These are phyloP conservation scores for Hypothenemus hampei DNA, from an alignment of 1,140 invertebrate species.

Conservation along the genomic window DNA sequence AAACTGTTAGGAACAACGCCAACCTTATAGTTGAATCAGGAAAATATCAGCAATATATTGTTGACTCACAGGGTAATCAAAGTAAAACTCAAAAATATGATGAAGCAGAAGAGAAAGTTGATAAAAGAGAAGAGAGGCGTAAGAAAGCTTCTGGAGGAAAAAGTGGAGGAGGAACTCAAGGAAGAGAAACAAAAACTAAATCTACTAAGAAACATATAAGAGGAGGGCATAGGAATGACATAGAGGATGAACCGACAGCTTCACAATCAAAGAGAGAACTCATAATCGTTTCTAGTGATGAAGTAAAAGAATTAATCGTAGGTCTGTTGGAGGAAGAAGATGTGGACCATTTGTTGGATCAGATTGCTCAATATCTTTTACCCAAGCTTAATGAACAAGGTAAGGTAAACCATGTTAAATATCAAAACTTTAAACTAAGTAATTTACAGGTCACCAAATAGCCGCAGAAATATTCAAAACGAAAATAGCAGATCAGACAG, in stretches of 20 bases:
- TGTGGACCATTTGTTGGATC: conserved; percentile 57
- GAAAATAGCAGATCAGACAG: conserved; percentile 60
- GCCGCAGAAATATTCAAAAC: conserved; percentile 68
- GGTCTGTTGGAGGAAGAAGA: conserved; percentile 60
- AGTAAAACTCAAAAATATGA: conserved; percentile 45
- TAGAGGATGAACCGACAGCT: conserved; percentile 59
- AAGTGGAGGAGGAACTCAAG: conserved; percentile 84
- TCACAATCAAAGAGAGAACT: conserved; percentile 47
- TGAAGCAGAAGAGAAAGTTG: conserved; percentile 57
- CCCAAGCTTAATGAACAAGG: conserved; percentile 55
- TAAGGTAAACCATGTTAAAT: conserved; percentile 30
- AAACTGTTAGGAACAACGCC: conserved; percentile 66
- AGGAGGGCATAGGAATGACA: conserved; percentile 47
- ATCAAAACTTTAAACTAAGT: not conserved
- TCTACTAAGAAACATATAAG: conserved; percentile 75
- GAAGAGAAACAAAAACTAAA: conserved; percentile 93
- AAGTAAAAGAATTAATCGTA: conserved; percentile 55
- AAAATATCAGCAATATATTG: conserved; percentile 55
- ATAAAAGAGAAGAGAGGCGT: conserved; percentile 79
- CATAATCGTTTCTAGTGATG: conserved; percentile 62
- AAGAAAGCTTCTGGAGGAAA: conserved; percentile 84
- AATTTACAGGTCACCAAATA: conserved; percentile 44
- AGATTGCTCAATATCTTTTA: conserved; percentile 57
- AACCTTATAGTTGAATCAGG: conserved; percentile 65
- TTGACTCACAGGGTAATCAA: conserved; percentile 50